Conservation (phyloP, 2,113 vertebrate species). For the Bubalus kerabau region DNA sequence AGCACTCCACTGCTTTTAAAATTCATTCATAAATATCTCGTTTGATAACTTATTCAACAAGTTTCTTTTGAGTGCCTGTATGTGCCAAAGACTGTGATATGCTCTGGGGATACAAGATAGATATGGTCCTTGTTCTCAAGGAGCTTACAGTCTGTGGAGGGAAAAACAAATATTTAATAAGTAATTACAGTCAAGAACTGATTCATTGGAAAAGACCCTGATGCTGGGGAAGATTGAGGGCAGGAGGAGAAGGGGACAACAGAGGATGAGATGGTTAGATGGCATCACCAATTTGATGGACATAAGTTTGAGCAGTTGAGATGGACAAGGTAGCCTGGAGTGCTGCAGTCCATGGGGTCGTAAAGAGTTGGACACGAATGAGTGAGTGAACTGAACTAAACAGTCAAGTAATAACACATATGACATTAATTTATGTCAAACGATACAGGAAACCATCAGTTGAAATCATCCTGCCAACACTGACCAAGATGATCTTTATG, state of each 20-base stretch:
- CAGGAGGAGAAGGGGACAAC: neutral
- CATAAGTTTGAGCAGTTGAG: neutral
- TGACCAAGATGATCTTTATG: neutral
- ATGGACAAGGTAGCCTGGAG: neutral
- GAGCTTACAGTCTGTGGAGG: neutral
- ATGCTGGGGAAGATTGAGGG: neutral
- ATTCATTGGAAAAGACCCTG: neutral
- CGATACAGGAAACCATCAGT: neutral
- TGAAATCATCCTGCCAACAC: neutral
- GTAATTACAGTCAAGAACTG: neutral
- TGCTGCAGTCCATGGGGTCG: neutral
- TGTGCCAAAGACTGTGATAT: neutral
- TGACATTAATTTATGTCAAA: neutral
- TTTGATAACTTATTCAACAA: neutral
- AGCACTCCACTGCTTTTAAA: conserved; percentile 6
- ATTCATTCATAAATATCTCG: neutral
- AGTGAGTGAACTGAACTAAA: neutral
- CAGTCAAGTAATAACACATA: neutral
- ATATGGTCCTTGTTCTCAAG: neutral
- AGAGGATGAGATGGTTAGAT: neutral
- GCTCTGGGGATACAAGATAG: neutral
- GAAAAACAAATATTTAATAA: neutral
- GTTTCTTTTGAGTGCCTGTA: neutral
- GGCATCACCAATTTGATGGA: neutral
- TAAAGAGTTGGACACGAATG: neutral